phyloP scores from a whole-genome alignment of 1,140 invertebrate genomes.

The Megalopta genalis region DNA sequence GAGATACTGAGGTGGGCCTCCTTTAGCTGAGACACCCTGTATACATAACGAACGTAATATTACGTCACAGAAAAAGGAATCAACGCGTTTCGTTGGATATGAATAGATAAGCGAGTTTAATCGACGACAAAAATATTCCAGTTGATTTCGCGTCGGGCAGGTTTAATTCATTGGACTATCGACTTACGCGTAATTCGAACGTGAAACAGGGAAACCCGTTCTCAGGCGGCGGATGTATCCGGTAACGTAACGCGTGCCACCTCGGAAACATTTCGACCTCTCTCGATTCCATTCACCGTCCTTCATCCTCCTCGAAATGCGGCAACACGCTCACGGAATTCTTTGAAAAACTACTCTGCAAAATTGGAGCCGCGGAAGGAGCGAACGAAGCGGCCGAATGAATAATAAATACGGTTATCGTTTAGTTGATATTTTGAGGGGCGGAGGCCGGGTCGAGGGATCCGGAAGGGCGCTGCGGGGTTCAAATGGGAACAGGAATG shows the following conservation, averaged over 20 bases:
- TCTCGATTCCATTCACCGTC: slow-evolving; percentile 14
- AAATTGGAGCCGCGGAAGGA: slow-evolving; percentile 70
- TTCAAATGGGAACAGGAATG: neutral
- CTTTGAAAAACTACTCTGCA: slow-evolving; percentile 77
- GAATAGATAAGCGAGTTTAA: no score
- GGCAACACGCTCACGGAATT: slow-evolving; percentile 64
- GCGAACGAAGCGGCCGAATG: slow-evolving; percentile 70
- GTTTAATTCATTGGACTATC: slow-evolving; percentile 31
- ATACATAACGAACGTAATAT: no score
- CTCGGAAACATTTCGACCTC: slow-evolving; percentile 23
- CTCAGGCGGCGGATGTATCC: no score
- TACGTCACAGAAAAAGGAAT: no score
- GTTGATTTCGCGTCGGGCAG: neutral
- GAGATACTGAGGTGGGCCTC: no score
- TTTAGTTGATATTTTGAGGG: slow-evolving; percentile 78
- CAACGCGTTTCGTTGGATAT: no score
- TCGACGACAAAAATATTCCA: neutral
- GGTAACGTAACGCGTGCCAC: neutral
- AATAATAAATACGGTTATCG: slow-evolving; percentile 79
- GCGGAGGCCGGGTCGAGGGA: slow-evolving; percentile 44
- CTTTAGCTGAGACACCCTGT: no score
- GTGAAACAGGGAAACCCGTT: neutral
- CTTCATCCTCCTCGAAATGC: slow-evolving; percentile 3
- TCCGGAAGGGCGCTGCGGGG: slow-evolving; percentile 14
- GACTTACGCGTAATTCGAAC: slow-evolving; percentile 1